Conservation (phyloP, 1,140 invertebrate genomes). For the Papilio glaucus region DNA sequence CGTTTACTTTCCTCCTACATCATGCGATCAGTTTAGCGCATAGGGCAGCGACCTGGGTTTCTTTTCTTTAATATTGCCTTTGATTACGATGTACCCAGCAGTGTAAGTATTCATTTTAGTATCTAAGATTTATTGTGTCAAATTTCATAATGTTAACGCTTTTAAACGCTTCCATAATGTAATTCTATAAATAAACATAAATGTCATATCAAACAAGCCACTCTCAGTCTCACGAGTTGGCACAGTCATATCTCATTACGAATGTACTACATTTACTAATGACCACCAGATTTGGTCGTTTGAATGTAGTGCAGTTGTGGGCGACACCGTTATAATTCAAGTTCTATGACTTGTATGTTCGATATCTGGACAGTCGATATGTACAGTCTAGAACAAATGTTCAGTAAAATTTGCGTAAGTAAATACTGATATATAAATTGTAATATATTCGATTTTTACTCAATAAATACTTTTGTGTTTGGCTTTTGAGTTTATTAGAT, state of each 20-base stretch:
- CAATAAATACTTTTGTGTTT: no score
- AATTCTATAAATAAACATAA: slow-evolving; percentile 1
- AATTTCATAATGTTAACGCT: no score
- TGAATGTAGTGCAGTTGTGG: slow-evolving; percentile 21
- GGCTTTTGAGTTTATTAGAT: no score
- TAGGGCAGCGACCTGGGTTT: no score
- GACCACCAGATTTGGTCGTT: slow-evolving; percentile 39
- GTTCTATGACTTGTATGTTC: slow-evolving; percentile 4
- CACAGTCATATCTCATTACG: slow-evolving; percentile 25
- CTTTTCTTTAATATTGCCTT: no score
- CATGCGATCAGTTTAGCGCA: no score
- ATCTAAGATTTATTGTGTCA: no score
- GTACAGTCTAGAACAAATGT: neutral
- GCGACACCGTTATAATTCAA: slow-evolving; percentile 21
- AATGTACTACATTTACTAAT: slow-evolving; percentile 36
- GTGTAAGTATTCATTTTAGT: no score
- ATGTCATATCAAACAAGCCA: slow-evolving; percentile 13
- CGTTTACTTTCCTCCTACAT: no score
- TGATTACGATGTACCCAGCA: no score
- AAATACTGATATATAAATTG: neutral
- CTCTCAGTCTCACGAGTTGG: slow-evolving; percentile 17
- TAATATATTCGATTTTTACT: neutral
- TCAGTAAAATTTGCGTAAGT: neutral
- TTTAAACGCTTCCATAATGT: neutral
- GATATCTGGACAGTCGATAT: slow-evolving; percentile 4